A percentile compares a stretch with the other conserved stretches of the same genome.
Evolutionary conservation across 2,888 invertebrate genomes (phyloP).

Genomic region (Epinotia ramella): DNA sequence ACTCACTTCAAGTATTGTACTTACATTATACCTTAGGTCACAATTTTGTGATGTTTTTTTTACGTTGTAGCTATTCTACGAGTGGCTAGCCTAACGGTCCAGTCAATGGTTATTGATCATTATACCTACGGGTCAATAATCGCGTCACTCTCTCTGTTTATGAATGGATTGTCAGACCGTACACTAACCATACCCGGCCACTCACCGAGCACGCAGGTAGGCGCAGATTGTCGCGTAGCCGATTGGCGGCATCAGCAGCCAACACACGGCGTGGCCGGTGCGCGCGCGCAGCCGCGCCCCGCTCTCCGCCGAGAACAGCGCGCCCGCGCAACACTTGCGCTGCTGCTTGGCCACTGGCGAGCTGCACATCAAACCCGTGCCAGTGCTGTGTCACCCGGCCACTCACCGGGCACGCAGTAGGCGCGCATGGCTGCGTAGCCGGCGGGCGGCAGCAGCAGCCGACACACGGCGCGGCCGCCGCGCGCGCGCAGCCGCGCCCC

Average conservation of each 20-base stretch:
- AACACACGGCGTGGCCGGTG: conserved; percentile 53
- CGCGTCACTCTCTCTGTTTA: too few relatives aligned
- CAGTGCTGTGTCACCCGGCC: not conserved
- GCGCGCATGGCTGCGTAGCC: conserved; percentile 58
- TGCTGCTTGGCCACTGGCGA: conserved; percentile 50
- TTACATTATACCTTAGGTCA: too few relatives aligned
- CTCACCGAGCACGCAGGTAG: not conserved
- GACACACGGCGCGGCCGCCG: conserved; percentile 53
- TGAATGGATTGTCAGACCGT: too few relatives aligned
- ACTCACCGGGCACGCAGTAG: not conserved
- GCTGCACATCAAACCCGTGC: not conserved
- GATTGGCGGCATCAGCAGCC: conserved; percentile 55
- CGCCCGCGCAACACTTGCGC: conserved; percentile 54
- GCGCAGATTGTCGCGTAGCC: conserved; percentile 58
- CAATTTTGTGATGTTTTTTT: too few relatives aligned
- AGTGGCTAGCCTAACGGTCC: too few relatives aligned
- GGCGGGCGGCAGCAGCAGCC: conserved; percentile 56
- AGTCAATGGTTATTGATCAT: too few relatives aligned
- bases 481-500: conserved; percentile 45
- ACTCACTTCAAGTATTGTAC: too few relatives aligned
- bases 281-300: conserved; percentile 45
- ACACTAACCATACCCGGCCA: not conserved
- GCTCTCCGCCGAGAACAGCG: conserved; percentile 53
- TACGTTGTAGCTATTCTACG: too few relatives aligned
- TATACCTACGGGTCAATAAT: too few relatives aligned